Base-by-base conservation (phyloP, 2,797 vertebrate genomes). In the Chromobotia macracanthus region DNA sequence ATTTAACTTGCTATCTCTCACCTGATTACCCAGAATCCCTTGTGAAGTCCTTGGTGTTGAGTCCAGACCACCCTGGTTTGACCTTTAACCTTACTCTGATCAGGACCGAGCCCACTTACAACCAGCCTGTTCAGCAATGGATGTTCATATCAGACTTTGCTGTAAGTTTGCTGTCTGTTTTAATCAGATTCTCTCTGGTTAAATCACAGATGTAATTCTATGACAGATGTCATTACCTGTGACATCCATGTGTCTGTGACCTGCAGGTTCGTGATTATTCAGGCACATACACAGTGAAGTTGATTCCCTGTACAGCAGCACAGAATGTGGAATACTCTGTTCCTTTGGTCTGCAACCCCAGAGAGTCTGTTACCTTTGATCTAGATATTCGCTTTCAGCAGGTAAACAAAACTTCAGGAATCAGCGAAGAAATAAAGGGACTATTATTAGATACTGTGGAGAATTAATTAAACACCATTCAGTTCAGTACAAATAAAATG, bases 381-480 rank as follows among this genome's bases (percentile, higher is more conserved):
- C 87, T 99, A 21, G 95, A 98, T 86, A 98, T 99, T 85, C 89
- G 97, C 82, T 98, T 98, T 89, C 97, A 98, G 82, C 97, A 99
- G 93, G 97, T 97, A 87, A 50, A 12, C 10, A 60, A 28, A 60
- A 28, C 23, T 28, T 58, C 7, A 53, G 50, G 7, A n/a, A 19
- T 7, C 7, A 53, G 16, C 19, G 50, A n/a, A n/a, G 18, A 53
- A 53, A n/a, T 51, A n/a, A 51, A 51, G 4, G 50, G 7, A 18
- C 7, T 53, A 18, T 53, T 53, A 53, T 53, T 2, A 53, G 5
- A 0, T n/a, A 53, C 10, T 44, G 10, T 1, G 10, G 41, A 44
- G 41, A 44, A 44, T 44, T 10, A 44, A 44, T 11, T 10, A 44
- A 10, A 44, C 48, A 50, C 18, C 48, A 50, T 50, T 16, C 15